Evolutionary conservation across 2,888 invertebrate species (phyloP), one percentile per base, ranked within the genome.

Genomic region (Seira sanloemensis): DNA sequence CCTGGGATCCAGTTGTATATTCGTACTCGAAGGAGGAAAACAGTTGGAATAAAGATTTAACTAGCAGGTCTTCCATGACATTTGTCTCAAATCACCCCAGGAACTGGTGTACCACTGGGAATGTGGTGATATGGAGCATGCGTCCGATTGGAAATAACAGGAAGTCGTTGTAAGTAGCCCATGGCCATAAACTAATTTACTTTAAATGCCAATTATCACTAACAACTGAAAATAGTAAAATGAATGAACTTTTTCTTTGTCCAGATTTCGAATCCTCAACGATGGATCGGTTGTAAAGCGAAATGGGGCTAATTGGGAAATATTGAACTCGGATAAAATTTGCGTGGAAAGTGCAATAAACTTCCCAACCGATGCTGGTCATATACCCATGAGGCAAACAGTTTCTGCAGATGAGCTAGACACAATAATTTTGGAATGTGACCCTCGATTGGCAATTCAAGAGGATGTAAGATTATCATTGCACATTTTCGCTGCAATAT

Each of bases 331-430:
- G 4, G 80, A 83, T 62, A 76, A 23, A 18, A 71, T 84, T 37
- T 87, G 87, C 12, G 68, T 87, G 37, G 87, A 87, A 19, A 79
- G 82, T 12, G 84, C 75, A 1, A 67, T 77, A 16, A 84, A 86
- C 26, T 62, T 86, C 58, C 86, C 85, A 12, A 75, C 66, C n/a
- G 16, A 67, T 62, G 73, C 50, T 66, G 54, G 73, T 24, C 19
- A 23, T 0, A 23, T 23, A 16, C 62, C 27, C 18, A 78, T 21
- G 50, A 72, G 68, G n/a, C 9, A 58, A 16, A 0, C 18, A 7
- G 72, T 72, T 26, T 85, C 73, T 4, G 54, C 65, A 7, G 79
- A 73, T 50, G 79, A 79, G 23, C 27, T 78, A 37, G 82, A 86
- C 66, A 79, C 82, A 1, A 77, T 86, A 69, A 73, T 87, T 46